phyloP scores from a whole-genome alignment of 2,888 invertebrate species.

The Tetheella fluctuosa region DNA sequence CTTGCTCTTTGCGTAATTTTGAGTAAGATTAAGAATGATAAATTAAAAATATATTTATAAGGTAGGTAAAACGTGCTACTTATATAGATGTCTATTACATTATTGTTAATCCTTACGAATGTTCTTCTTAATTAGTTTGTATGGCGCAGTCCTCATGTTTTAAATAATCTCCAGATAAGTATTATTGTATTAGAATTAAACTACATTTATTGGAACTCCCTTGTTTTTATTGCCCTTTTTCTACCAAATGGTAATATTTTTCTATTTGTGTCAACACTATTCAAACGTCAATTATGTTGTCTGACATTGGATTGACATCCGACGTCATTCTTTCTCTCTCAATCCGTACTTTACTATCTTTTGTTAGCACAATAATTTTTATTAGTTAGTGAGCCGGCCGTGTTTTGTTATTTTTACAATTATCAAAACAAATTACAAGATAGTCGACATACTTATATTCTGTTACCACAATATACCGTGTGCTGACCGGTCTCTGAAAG shows the following conservation, averaged over 20 bases:
- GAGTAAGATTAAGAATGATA: not conserved
- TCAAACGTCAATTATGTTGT: not conserved
- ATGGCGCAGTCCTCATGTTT: constrained; percentile 39
- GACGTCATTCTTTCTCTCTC: not conserved
- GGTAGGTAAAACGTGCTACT: constrained; percentile 23
- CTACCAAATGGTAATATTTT: constrained; percentile 13
- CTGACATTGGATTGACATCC: not conserved
- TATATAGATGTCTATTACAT: constrained; percentile 30
- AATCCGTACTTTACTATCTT: constrained; percentile 22
- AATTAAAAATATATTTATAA: not conserved
- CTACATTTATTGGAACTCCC: constrained; percentile 63
- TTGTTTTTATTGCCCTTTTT: constrained; percentile 30
- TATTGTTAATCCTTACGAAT: constrained; percentile 37
- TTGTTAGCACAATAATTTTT: constrained; percentile 26
- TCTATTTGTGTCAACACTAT: not conserved
- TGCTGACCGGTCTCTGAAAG: constrained; percentile 30
- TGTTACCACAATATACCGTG: not conserved
- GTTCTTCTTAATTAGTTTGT: constrained; percentile 36
- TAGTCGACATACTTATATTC: not conserved
- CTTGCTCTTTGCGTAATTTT: not conserved
- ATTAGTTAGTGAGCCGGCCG: constrained; percentile 20
- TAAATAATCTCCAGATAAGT: constrained; percentile 64
- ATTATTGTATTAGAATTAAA: constrained; percentile 72
- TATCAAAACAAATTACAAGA: not conserved
- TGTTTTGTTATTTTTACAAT: constrained; percentile 22